Base-by-base conservation (phyloP, 2,113 vertebrate genomes). In the Marmota monax region DNA sequence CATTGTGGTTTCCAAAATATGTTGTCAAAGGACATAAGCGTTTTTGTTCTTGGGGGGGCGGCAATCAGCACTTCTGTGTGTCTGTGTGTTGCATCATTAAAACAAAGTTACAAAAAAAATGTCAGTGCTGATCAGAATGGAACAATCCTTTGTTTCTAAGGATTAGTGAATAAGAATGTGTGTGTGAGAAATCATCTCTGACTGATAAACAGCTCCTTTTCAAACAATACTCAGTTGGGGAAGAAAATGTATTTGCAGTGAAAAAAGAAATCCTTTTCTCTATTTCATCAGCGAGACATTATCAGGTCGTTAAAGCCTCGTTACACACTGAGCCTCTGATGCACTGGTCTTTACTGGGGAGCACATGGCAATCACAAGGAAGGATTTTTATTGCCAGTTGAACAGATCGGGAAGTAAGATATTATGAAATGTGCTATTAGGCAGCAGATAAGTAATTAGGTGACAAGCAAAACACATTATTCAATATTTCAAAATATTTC, bases 231-330 rank as follows among this genome's bases (percentile, higher is more conserved):
- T 94, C 94, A 42, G 42, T 34, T 92, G 91, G 67, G 39, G 27
- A 45, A 96, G 58, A 96, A 97, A 97, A 86, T 76, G 56, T 11
- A 95, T 96, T 96, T 97, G 79, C 74, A 22, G 1, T 23, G 32
- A 72, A 94, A 93, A 32, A 89, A 89, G 93, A 95, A 39, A 72
- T 17, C 0, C 20, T 0, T 93, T 96, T 80, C 90, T 94, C 0
- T 65, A n/a, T 96, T 96, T 92, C 63, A 34, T 96, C 67, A 97
- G 92, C 92, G 97, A 97, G 80, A 48, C n/a, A 82, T 98, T 97
- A 94, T 23, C 53, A 51, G 69, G 72, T 96, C 94, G 93, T 97
- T 98, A 98, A 95, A 96, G 45, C 92, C 37, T 91, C 48, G 2
- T 97, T 98, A 92, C 18, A 73, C 79, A 69, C 76, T 51, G 39